A percentile compares a stretch with the other conserved stretches of the same genome.
Evolutionary conservation across 1,140 invertebrate species (phyloP).

Genomic region (Diuraphis noxia): DNA sequence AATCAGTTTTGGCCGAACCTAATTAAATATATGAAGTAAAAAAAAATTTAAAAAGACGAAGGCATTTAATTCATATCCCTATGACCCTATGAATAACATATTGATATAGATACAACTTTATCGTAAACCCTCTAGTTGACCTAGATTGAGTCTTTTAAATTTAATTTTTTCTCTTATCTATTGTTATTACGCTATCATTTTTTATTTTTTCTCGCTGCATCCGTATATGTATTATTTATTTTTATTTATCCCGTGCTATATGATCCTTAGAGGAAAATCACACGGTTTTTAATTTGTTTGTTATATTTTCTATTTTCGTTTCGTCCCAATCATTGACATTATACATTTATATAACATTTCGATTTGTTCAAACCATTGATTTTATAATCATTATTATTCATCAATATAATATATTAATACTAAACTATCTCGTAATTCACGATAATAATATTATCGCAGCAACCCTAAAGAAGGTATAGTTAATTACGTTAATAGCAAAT

Average conservation of each 20-base stretch:
- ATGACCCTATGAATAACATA: no score
- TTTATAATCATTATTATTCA: not conserved
- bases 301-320: not conserved
- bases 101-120: no score
- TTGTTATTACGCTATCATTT: not conserved
- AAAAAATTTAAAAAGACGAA: not conserved
- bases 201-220: not conserved
- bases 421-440: not conserved
- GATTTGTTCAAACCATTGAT: not conserved
- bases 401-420: no score
- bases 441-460: not conserved
- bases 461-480: not conserved
- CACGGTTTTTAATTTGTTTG: not conserved
- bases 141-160: not conserved
- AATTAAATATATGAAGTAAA: not conserved
- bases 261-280: not conserved
- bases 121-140: not conserved
- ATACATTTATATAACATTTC: not conserved
- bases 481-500: not conserved
- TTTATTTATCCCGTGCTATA: not conserved
- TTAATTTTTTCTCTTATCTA: not conserved
- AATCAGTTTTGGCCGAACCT: not conserved
- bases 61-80: not conserved
- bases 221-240: not conserved
- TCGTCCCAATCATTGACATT: not conserved